Percentiles rank a stretch among this genome's conserved stretches.
Evolutionary conservation across 1,140 invertebrate species (phyloP).

Genomic region (Papilio helenus): DNA sequence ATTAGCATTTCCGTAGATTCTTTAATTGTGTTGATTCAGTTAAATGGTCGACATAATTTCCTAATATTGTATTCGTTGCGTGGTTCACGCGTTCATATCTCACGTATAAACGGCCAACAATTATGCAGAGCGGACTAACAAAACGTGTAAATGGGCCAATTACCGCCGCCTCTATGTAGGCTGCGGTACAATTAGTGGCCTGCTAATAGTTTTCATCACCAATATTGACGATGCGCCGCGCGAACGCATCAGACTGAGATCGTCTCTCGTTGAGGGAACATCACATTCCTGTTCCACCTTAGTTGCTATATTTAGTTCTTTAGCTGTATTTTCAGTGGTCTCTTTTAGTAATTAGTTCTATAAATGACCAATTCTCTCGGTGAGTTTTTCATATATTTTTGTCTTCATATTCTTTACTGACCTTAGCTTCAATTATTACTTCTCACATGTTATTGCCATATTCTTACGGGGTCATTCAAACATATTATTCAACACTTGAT

Average conservation of each 20-base stretch:
- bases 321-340: not conserved
- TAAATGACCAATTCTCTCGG: not conserved
- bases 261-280: conserved; percentile 67
- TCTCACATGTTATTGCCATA: not conserved
- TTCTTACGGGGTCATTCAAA: conserved; percentile 9
- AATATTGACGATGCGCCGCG: conserved; percentile 59
- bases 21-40: conserved; percentile 36
- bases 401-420: conserved; percentile 3
- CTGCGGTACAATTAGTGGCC: conserved; percentile 78
- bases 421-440: conserved; percentile 28
- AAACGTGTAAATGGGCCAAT: conserved; percentile 82
- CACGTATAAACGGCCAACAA: conserved; percentile 75
- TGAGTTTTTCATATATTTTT: conserved; percentile 10
- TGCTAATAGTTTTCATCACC: conserved; percentile 82
- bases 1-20: conserved; percentile 20
- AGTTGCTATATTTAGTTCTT: not conserved
- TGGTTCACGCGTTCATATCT: conserved; percentile 68
- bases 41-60: conserved; percentile 52
- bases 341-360: not conserved
- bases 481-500: not conserved
- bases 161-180: conserved; percentile 76
- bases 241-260: conserved; percentile 66
- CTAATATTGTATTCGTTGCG: conserved; percentile 57
- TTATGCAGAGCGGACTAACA: conserved; percentile 78
- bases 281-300: conserved; percentile 48